Base-by-base conservation (phyloP, 2,113 vertebrate genomes). In the Butorides virescens region DNA sequence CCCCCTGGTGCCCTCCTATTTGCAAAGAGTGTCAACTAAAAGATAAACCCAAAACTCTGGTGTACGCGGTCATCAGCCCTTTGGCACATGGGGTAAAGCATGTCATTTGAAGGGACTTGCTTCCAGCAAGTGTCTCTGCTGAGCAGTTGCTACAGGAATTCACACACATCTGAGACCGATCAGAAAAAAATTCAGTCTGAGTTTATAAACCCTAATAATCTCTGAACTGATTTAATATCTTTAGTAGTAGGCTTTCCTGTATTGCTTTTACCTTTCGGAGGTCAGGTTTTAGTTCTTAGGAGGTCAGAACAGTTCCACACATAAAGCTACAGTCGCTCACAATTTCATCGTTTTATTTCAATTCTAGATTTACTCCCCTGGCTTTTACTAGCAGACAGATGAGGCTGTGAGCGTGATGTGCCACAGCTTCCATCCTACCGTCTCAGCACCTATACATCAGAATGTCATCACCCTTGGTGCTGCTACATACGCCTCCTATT, bases 181-280 rank as follows among this genome's bases (percentile, higher is more conserved):
- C 74, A 92, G 42, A 90, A 96, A 91, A 94, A 94, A 95, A 46
- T 42, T 53, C 58, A 73, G 37, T 18, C 67, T 70, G 77, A 92
- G 85, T 96, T 96, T 95, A 73, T 93, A 96, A 92, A 86, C 66
- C 62, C 37, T 75, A 93, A 94, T 91, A 94, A 95, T 94, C 93
- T 93, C 92, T 73, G 81, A 93, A 86, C 67, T 82, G 88, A 92
- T 94, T 96, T 94, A 92, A 67, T 92, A 90, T 77, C 74, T 94
- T 96, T 88, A 96, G 81, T 83, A 94, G 87, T 50, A 72, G 92
- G 92, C 81, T 96, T 95, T 96, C 81, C 74, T 95, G 90, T 86
- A 92, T 67, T 90, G 84, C 56, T 93, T 96, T 92, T 94, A 95
- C 94, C 76, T 94, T 96, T 94, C 27, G 58, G 53, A 89, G 83